Percentiles rank a stretch among this genome's conserved stretches.
Evolutionary conservation across 2,113 vertebrate genomes (phyloP).

Genomic region (Anolis sagrei): DNA sequence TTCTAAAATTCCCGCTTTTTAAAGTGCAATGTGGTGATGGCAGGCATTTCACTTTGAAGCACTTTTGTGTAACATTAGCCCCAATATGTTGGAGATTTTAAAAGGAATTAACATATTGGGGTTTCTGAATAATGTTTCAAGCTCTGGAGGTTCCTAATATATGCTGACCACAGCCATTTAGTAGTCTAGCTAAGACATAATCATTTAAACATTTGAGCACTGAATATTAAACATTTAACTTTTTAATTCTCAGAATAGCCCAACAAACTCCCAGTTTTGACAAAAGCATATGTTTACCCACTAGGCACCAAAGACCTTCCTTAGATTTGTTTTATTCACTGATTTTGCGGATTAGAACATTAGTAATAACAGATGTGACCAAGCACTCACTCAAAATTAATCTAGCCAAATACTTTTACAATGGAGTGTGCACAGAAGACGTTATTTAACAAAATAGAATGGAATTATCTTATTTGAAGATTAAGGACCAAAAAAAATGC

Average conservation of each 20-base stretch:
- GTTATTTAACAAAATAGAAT: background rate
- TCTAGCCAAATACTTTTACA: background rate
- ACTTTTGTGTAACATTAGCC: too few species aligned
- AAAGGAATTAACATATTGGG: background rate
- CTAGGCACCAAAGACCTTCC: background rate
- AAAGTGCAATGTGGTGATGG: too few species aligned
- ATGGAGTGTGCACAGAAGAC: background rate
- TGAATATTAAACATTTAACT: background rate
- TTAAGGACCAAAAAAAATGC: background rate
- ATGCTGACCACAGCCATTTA: background rate
- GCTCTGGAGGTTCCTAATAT: background rate
- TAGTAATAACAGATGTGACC: slow-evolving; percentile 14
- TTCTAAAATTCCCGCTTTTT: too few species aligned
- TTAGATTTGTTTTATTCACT: background rate
- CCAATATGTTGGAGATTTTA: background rate
- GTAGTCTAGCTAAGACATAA: background rate
- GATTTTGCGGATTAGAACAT: background rate
- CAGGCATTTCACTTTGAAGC: too few species aligned
- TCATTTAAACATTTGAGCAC: background rate
- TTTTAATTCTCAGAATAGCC: background rate
- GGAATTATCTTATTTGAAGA: slow-evolving; percentile 5
- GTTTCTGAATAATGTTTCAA: background rate
- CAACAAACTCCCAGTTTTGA: background rate
- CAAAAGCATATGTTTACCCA: slow-evolving; percentile 21
- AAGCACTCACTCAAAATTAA: fast-evolving